A percentile compares a stretch with the other conserved stretches of the same genome.
Conservation (phyloP, 2,113 vertebrate genomes). For the Passerina amoena region DNA sequence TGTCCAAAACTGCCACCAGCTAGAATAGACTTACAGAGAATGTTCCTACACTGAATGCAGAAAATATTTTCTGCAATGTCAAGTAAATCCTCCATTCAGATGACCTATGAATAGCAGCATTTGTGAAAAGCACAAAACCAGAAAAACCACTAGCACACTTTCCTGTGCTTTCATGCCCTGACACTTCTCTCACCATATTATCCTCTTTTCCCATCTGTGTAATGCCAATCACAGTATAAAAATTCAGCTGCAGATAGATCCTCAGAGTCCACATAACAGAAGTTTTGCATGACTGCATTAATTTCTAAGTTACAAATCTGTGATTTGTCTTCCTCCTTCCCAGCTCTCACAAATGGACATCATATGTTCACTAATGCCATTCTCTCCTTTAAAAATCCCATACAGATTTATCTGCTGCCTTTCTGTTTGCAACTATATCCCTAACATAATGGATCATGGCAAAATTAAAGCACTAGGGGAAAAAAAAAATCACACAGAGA, state of each 20-base stretch:
- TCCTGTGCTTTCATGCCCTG: neutral
- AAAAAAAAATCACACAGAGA: neutral
- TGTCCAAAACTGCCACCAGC: neutral
- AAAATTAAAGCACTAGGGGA: neutral
- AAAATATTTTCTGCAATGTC: constrained; percentile 3
- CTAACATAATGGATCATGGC: neutral
- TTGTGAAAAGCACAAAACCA: constrained; percentile 16
- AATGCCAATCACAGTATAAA: neutral
- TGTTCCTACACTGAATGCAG: neutral
- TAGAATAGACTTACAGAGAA: neutral
- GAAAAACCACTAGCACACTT: neutral
- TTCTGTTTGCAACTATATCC: neutral
- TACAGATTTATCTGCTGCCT: neutral
- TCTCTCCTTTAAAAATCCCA: neutral
- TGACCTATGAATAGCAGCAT: neutral
- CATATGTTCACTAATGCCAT: neutral
- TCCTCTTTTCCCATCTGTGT: constrained; percentile 1
- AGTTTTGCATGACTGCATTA: constrained; percentile 22
- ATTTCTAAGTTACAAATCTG: constrained; percentile 7
- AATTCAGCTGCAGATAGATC: neutral
- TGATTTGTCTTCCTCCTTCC: neutral
- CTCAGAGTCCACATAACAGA: neutral
- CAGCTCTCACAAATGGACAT: neutral
- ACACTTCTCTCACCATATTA: neutral
- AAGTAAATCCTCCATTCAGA: neutral